Evolutionary conservation across 2,797 vertebrate genomes (phyloP), one percentile per base, ranked within the genome.

Genomic region (Sandelia bainsii): DNA sequence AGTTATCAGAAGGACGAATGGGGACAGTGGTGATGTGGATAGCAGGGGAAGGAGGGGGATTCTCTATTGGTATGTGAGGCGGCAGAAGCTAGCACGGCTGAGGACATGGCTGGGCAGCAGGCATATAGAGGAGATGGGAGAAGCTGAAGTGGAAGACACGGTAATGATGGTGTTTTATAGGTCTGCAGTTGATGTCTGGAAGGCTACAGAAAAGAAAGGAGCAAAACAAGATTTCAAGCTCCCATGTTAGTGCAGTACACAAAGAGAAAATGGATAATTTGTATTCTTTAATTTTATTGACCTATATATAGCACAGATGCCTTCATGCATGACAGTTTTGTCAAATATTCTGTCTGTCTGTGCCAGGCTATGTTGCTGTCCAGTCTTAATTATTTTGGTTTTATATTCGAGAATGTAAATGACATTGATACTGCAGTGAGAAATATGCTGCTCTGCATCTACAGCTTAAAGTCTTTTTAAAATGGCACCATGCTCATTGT

Each of bases 31-130:
- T 62, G 51, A 29, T 46, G 45, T 52, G 51, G 44, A 27, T 14
- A 16, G 16, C 49, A 62, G 22, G 27, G 45, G 52, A n/a, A 74
- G 58, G 64, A 79, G 71, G 58, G 61, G 53, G 59, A 14, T 59
- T 68, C 58, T 70, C 49, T 62, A 70, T 91, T 82, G 91, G 92
- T 92, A 92, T 93, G 91, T 91, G 83, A 87, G 81, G 63, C 56
- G 73, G 77, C 79, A 63, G 54, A 80, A 85, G 80, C 79, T 78
- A 80, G 77, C 80, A 68, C 42, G 72, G 62, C 32, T 75, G 72
- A 87, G 82, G 84, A 91, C 77, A 87, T 61, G 66, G 72, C 76
- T 72, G 61, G 46, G 84, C 63, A 86, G 76, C 62, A 66, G 75
- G 68, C 45, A 54, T 62, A 51, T 22, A 42, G 67, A 72, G 51